phyloP scores from a whole-genome alignment of 2,888 invertebrate genomes.

The Pyrrhosoma nymphula region DNA sequence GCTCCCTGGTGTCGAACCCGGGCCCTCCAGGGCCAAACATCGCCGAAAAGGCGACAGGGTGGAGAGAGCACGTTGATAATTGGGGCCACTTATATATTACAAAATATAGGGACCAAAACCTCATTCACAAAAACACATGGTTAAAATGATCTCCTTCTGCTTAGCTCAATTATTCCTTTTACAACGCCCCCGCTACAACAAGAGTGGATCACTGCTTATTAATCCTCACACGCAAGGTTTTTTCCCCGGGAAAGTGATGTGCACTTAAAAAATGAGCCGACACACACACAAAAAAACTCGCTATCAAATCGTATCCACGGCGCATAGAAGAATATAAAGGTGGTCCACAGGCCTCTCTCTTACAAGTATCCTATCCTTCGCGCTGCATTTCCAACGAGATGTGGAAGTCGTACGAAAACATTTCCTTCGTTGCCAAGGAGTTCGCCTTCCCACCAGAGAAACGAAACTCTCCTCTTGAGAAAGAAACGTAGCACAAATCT shows the following conservation, averaged over 20 bases:
- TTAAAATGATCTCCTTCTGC: neutral
- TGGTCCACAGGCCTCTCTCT: no score
- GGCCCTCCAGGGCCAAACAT: conserved; percentile 22
- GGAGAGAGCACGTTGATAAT: no score
- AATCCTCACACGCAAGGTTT: no score
- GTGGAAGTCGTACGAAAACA: neutral
- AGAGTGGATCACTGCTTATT: neutral
- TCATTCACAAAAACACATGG: neutral
- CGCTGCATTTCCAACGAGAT: neutral
- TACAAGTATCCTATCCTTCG: neutral
- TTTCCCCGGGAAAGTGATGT: no score
- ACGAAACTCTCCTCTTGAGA: neutral
- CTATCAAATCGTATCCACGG: neutral
- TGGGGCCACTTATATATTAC: neutral
- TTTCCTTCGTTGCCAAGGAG: neutral
- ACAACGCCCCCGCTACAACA: neutral
- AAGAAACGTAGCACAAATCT: neutral
- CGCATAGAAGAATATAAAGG: no score
- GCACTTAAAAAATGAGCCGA: neutral
- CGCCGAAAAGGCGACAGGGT: neutral
- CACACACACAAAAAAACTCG: neutral
- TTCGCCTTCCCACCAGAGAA: neutral
- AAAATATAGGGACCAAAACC: neutral
- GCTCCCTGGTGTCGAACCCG: conserved; percentile 17
- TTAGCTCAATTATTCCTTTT: neutral